Conservation (phyloP, 2,113 vertebrate species). For the Falcunculus frontatus region DNA sequence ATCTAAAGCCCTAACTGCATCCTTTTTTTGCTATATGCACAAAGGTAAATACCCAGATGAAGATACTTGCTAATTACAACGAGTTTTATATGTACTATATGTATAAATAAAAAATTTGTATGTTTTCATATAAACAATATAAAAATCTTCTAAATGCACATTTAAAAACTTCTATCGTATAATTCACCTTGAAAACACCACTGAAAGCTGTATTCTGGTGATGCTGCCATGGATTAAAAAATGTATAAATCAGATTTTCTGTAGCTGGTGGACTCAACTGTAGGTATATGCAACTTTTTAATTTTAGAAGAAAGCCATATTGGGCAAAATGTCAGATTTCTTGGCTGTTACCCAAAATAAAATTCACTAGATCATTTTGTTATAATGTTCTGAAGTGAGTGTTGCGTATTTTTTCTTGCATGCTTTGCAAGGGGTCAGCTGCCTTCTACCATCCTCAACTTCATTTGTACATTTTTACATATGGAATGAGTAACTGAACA, state of each 20-base stretch:
- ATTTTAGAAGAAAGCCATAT: constrained; percentile 68
- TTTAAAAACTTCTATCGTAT: constrained; percentile 49
- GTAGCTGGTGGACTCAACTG: constrained; percentile 42
- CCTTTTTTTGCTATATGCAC: constrained; percentile 49
- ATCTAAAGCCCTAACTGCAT: constrained; percentile 33
- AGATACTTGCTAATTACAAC: constrained; percentile 40
- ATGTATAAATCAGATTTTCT: constrained; percentile 31
- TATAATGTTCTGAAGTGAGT: constrained; percentile 51
- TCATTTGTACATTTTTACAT: neutral
- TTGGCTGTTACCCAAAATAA: constrained; percentile 69
- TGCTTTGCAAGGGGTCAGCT: neutral
- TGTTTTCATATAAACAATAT: constrained; percentile 67
- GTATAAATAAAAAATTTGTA: constrained; percentile 70
- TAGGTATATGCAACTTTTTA: constrained; percentile 64
- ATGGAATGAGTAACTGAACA: neutral
- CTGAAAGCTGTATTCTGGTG: constrained; percentile 42
- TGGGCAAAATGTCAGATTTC: constrained; percentile 66
- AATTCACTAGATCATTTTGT: constrained; percentile 66
- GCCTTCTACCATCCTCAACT: neutral
- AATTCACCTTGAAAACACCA: constrained; percentile 52
- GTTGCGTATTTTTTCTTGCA: constrained; percentile 37
- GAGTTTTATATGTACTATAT: constrained; percentile 68
- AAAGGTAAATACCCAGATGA: constrained; percentile 49
- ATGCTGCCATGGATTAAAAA: constrained; percentile 20
- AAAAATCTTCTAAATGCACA: constrained; percentile 55